Evolutionary conservation across 2,888 invertebrate genomes (phyloP).

Genomic region (Heliothis peltigera): DNA sequence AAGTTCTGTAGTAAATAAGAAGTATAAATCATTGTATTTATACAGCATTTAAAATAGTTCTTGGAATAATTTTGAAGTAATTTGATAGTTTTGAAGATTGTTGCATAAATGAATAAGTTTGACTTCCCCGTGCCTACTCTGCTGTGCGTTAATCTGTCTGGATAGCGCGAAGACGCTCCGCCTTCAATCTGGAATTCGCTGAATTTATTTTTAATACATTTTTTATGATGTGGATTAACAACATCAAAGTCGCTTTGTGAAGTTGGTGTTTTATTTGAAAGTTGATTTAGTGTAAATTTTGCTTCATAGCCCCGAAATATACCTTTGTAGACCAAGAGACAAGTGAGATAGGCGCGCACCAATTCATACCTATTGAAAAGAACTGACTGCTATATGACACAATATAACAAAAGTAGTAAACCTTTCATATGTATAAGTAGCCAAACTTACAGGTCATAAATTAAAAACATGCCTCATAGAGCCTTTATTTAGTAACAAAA

Average conservation of each 20-base stretch:
- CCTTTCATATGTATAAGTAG: neutral
- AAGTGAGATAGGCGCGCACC: neutral
- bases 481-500: slow-evolving; percentile 13
- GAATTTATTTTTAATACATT: neutral
- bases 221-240: neutral
- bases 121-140: slow-evolving; percentile 26
- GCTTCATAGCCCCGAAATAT: too few relatives aligned
- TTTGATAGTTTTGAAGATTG: slow-evolving; percentile 13
- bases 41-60: neutral
- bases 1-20: neutral
- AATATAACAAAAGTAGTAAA: neutral
- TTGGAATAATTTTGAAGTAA: neutral
- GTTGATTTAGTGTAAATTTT: too few relatives aligned
- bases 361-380: neutral
- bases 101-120: slow-evolving; percentile 38
- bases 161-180: slow-evolving; percentile 20
- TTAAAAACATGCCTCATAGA: neutral
- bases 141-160: slow-evolving; percentile 46
- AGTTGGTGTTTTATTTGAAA: neutral
- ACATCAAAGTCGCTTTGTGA: neutral
- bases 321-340: neutral
- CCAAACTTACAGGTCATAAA: neutral
- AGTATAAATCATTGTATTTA: neutral
- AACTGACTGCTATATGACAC: neutral
- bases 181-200: slow-evolving; percentile 23